These are phyloP conservation scores for Philereme vetulata DNA, from an alignment of 2,888 invertebrate genomes.

Conservation along the genomic window DNA sequence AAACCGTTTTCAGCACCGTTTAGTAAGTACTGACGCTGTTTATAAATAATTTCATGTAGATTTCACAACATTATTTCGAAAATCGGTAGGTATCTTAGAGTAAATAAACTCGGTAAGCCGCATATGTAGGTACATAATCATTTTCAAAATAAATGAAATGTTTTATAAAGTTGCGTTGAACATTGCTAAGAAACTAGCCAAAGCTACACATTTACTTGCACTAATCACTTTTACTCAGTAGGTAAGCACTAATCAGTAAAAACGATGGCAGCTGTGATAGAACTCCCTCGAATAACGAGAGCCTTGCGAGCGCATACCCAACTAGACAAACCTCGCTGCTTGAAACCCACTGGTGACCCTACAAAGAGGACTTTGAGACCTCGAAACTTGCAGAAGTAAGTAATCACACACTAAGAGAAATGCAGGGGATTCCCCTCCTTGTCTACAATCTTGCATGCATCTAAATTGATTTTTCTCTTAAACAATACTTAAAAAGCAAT, in stretches of 20 bases:
- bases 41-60: not conserved
- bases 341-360: conserved; percentile 58
- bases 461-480: too few relatives aligned
- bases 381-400: conserved; percentile 61
- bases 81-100: not conserved
- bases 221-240: not conserved
- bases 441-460: too few relatives aligned
- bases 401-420: conserved; percentile 3
- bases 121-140: not conserved
- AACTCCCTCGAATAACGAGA: conserved; percentile 86
- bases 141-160: not conserved
- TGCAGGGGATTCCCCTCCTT: too few relatives aligned
- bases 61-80: conserved; percentile 9
- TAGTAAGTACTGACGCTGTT: conserved; percentile 3
- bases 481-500: too few relatives aligned
- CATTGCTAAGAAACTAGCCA: not conserved
- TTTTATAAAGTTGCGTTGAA: not conserved
- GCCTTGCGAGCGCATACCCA: conserved; percentile 86
- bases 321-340: conserved; percentile 72
- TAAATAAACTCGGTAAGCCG: not conserved
- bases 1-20: not conserved
- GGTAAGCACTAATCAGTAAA: not conserved
- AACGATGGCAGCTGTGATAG: conserved; percentile 15
- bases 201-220: not conserved
- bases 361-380: conserved; percentile 39